These are phyloP conservation scores for Anolis sagrei DNA, from an alignment of 2,113 vertebrate genomes.

Conservation along the genomic window DNA sequence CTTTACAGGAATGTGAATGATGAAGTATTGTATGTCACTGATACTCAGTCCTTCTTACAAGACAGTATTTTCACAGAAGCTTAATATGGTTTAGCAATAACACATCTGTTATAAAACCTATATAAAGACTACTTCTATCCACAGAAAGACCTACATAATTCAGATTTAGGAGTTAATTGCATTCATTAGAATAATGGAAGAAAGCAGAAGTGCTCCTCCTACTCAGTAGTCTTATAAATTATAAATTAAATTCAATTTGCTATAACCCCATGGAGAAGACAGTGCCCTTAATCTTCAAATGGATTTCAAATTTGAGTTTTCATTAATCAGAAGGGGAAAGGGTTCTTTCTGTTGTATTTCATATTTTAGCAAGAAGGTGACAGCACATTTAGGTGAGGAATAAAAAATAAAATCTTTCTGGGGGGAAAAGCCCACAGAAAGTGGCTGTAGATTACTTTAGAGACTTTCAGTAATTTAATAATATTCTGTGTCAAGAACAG, in stretches of 20 bases:
- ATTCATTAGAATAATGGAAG: constrained; percentile 61
- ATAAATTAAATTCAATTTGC: constrained; percentile 61
- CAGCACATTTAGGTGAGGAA: constrained; percentile 14
- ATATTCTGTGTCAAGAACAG: constrained; percentile 13
- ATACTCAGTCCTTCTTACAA: constrained; percentile 12
- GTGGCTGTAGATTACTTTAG: constrained; percentile 24
- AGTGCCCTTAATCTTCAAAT: constrained; percentile 58
- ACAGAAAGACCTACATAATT: constrained; percentile 26
- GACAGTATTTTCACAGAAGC: constrained; percentile 20
- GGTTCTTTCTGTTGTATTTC: constrained; percentile 25
- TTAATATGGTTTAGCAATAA: constrained; percentile 17
- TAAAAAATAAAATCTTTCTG: constrained; percentile 22
- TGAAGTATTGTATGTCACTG: neutral
- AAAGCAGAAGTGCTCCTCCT: constrained; percentile 55
- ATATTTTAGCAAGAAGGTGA: constrained; percentile 36
- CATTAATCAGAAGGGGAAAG: constrained; percentile 41
- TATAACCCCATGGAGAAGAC: constrained; percentile 51
- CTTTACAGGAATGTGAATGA: neutral
- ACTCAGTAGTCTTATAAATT: constrained; percentile 58
- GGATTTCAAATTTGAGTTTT: constrained; percentile 48
- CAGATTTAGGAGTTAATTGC: constrained; percentile 56
- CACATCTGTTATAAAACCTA: constrained; percentile 21
- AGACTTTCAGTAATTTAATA: neutral
- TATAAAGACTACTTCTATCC: constrained; percentile 12
- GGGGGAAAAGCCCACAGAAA: neutral